Evolutionary conservation across 1,140 invertebrate species (phyloP), one percentile per base, ranked within the genome.

Genomic region (Lepidostoma basale): DNA sequence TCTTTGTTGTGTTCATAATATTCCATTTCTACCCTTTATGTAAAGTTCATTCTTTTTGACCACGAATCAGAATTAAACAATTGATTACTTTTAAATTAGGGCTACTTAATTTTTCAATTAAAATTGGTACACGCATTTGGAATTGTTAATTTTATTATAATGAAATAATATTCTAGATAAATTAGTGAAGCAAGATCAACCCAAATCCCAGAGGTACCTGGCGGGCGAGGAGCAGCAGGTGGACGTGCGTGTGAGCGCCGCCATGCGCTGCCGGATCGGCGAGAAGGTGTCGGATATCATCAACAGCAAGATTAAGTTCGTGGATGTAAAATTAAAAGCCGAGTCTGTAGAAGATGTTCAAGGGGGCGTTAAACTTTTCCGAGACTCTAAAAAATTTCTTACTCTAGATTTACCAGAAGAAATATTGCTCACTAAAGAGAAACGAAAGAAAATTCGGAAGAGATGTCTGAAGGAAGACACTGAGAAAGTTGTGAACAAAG

Each of bases 251-350:
- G 67, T 73, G 3, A 73, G 63, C 62, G 42, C 67, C 3, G 60
- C 69, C 45, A 73, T 73, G 70, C 70, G 69, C 44, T 33, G 14
- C 6, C 23, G 39, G 47, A 59, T 73, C 22, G 70, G 70, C 22
- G 40, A 69, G 40, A 73, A 69, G 59, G 54, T 73, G 1, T 73
- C 70, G 6, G 67, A 69, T 1, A 69, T 73, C 9, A 73, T 73
- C 4, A 10, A 62, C 26, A 54, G 39, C 9, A 33, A 58, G 25
- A 52, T 73, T 0, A 65, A 67, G 36, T 73, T 69, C 59, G 64
- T 73, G 3, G 56, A 68, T 33, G 18, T 62, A 10, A 40, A 64
- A 47, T 23, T 20, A 56, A 28, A 42, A 42, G 20, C 16, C 20
- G 26, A 36, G 0, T 3, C 22, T 0, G n/a, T 9, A n/a, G 36